phyloP scores from a whole-genome alignment of 2,888 invertebrate species.

The Chironomus riparius region DNA sequence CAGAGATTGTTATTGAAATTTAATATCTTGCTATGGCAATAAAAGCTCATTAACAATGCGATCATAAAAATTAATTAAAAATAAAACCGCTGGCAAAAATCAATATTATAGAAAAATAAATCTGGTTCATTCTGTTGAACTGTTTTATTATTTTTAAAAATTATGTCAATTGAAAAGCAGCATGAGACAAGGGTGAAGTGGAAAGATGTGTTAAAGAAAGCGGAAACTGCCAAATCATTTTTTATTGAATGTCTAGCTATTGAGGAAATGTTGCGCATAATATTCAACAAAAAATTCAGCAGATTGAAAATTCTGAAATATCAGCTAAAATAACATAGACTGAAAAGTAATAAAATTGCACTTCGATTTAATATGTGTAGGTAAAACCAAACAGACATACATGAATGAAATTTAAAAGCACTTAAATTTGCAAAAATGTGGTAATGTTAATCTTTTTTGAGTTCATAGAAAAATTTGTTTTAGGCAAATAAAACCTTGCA shows the following conservation, averaged over 20 bases:
- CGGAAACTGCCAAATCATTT: too few relatives aligned
- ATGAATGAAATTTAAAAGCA: too few relatives aligned
- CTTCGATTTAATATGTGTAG: too few relatives aligned
- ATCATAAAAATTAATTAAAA: slow-evolving; percentile 8
- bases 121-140: not conserved
- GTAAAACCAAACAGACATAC: too few relatives aligned
- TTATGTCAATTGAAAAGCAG: not conserved
- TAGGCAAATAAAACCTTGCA: too few relatives aligned
- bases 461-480: too few relatives aligned
- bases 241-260: not conserved
- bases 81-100: not conserved
- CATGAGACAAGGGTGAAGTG: not conserved
- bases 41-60: slow-evolving; percentile 8
- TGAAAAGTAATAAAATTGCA: too few relatives aligned
- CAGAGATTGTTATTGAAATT: not conserved
- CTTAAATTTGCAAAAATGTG: too few relatives aligned
- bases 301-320: too few relatives aligned
- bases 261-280: not conserved
- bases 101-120: not conserved
- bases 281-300: not conserved
- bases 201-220: not conserved
- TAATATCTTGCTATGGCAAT: not conserved
- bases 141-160: not conserved
- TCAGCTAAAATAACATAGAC: too few relatives aligned
- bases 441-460: too few relatives aligned